Percentiles rank a stretch among this genome's conserved stretches.
Conservation (phyloP, 2,888 invertebrate species). For the Callyntrura guangdongensis region DNA sequence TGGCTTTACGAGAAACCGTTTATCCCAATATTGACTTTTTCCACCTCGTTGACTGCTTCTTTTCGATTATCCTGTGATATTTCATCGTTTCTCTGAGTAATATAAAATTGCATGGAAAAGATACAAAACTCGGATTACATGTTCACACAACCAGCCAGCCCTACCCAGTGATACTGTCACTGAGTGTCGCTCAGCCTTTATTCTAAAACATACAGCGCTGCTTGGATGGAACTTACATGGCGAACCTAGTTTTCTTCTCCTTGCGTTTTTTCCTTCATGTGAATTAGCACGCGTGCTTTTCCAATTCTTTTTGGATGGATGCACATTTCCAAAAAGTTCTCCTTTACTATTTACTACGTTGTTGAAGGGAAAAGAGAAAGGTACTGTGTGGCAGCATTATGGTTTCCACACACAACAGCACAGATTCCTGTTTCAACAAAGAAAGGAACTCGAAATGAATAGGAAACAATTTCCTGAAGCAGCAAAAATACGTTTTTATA, state of each 20-base stretch:
- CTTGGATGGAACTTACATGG: neutral
- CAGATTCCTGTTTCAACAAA: slow-evolving; percentile 21
- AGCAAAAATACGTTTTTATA: slow-evolving; percentile 22
- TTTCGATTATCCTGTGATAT: slow-evolving; percentile 79
- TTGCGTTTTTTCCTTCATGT: slow-evolving; percentile 47
- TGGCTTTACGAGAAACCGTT: slow-evolving; percentile 85
- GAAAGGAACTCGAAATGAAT: slow-evolving; percentile 36
- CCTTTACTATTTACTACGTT: neutral
- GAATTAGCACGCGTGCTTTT: slow-evolving; percentile 76
- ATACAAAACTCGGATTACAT: slow-evolving; percentile 38
- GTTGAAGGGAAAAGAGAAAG: slow-evolving; percentile 17
- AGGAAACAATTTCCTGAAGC: slow-evolving; percentile 60
- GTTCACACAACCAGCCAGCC: neutral
- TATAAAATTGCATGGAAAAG: slow-evolving; percentile 55
- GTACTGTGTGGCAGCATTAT: neutral
- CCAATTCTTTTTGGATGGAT: slow-evolving; percentile 74
- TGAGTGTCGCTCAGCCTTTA: neutral
- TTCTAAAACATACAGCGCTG: neutral
- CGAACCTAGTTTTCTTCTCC: slow-evolving; percentile 52
- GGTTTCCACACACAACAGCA: slow-evolving; percentile 8
- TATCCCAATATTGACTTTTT: slow-evolving; percentile 85
- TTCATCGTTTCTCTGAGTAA: slow-evolving; percentile 77
- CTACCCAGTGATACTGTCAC: neutral
- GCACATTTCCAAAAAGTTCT: slow-evolving; percentile 46
- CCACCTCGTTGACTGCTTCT: slow-evolving; percentile 85